A percentile compares a stretch with the other conserved stretches of the same genome.
These are phyloP conservation scores for Dinoponera quadriceps DNA, from an alignment of 1,140 invertebrate genomes.

Conservation along the genomic window DNA sequence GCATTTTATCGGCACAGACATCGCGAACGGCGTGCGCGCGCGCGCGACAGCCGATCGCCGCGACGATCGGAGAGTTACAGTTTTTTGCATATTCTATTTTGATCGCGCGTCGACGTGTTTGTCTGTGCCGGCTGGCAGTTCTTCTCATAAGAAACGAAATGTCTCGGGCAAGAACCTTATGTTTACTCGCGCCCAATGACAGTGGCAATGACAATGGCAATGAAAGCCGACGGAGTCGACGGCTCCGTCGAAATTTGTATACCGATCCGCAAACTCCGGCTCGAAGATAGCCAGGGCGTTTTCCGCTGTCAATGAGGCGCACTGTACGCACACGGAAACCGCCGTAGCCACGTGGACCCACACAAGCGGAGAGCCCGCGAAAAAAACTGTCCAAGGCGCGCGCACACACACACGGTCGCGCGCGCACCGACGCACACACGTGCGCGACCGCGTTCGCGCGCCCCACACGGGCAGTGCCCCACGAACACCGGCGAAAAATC, in stretches of 20 bases:
- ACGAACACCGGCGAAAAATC: conserved; percentile 73
- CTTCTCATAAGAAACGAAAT: too few species aligned
- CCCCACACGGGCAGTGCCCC: conserved; percentile 39
- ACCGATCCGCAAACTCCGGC: not conserved
- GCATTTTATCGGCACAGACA: conserved; percentile 61
- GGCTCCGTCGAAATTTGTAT: conserved; percentile 26
- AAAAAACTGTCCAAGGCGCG: conserved; percentile 72
- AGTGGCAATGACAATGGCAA: too few species aligned
- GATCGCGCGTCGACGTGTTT: too few species aligned
- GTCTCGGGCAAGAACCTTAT: too few species aligned
- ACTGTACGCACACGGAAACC: conserved; percentile 52
- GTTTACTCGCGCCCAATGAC: too few species aligned
- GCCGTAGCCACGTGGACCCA: conserved; percentile 66
- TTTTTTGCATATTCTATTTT: too few species aligned
- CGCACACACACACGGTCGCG: conserved; percentile 34
- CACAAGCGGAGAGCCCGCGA: conserved; percentile 44
- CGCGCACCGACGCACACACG: conserved; percentile 7
- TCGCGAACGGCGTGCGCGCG: conserved; percentile 50
- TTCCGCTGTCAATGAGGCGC: conserved; percentile 68
- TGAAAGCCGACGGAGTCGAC: not conserved
- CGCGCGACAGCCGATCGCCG: too few species aligned
- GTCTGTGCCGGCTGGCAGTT: too few species aligned
- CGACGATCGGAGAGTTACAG: too few species aligned
- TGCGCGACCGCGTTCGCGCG: conserved; percentile 25
- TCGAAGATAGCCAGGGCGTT: conserved; percentile 64